Percentiles rank a stretch among this genome's conserved stretches.
These are phyloP conservation scores for Drosophila sechellia DNA, from an alignment of 1,140 invertebrate species.

Conservation along the genomic window DNA sequence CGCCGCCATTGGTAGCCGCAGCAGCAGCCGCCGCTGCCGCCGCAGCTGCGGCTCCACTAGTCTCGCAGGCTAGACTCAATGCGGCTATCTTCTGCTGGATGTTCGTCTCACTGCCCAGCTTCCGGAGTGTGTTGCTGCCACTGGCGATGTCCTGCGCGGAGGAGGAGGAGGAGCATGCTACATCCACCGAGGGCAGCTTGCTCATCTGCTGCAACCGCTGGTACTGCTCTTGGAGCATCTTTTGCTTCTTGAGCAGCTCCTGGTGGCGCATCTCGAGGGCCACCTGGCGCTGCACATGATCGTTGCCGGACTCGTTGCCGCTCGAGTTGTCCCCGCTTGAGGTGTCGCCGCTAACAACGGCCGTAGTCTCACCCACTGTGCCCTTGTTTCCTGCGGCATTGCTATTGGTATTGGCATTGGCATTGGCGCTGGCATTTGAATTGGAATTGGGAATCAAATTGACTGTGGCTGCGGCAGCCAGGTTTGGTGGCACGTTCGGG, in stretches of 20 bases:
- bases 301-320: constrained; percentile 90
- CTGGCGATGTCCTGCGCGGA: constrained; percentile 17
- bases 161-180: constrained; percentile 83
- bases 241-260: constrained; percentile 93
- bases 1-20: constrained; percentile 55
- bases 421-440: constrained; percentile 4
- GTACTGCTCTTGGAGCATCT: constrained; percentile 94
- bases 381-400: constrained; percentile 5
- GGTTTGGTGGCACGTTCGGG: constrained; percentile 86
- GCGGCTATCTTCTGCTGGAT: constrained; percentile 92
- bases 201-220: constrained; percentile 93
- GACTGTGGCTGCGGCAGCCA: constrained; percentile 38
- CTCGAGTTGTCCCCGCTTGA: constrained; percentile 80
- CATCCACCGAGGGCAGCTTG: constrained; percentile 88
- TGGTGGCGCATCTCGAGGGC: constrained; percentile 93
- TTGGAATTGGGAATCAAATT: not conserved
- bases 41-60: constrained; percentile 86
- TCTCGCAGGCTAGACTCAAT: constrained; percentile 63
- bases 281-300: constrained; percentile 87
- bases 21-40: constrained; percentile 86
- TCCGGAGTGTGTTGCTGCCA: constrained; percentile 86
- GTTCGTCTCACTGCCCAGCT: constrained; percentile 95
- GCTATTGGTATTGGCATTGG: not conserved
- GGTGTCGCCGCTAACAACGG: constrained; percentile 35
- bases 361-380: not conserved